phyloP scores from a whole-genome alignment of 1,140 invertebrate species.

The Tachypleus tridentatus region DNA sequence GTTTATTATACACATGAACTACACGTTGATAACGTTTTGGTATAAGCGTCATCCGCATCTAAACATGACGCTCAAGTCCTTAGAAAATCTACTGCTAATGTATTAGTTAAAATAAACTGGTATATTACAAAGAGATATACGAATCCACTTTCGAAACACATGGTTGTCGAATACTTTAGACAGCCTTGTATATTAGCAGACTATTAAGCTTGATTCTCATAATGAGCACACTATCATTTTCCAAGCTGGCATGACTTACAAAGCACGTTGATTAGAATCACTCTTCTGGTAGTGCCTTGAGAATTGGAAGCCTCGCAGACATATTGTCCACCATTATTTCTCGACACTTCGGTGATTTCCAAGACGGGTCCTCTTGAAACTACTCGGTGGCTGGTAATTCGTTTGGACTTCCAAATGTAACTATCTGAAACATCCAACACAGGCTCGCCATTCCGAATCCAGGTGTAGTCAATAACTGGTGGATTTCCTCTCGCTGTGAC shows the following conservation, averaged over 20 bases:
- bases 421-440: too few species aligned
- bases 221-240: not conserved
- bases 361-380: slow-evolving; percentile 17
- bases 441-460: slow-evolving; percentile 44
- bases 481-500: slow-evolving; percentile 77
- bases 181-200: not conserved
- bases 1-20: too few species aligned
- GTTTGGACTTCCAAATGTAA: too few species aligned
- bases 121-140: too few species aligned
- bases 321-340: slow-evolving; percentile 21
- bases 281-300: slow-evolving; percentile 16
- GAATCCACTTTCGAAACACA: too few species aligned
- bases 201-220: not conserved
- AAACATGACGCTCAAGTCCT: too few species aligned
- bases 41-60: too few species aligned
- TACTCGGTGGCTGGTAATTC: slow-evolving; percentile 2
- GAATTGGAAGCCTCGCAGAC: slow-evolving; percentile 21
- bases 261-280: slow-evolving; percentile 20
- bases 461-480: slow-evolving; percentile 59
- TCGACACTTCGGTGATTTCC: slow-evolving; percentile 13
- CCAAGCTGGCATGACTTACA: slow-evolving; percentile 19
- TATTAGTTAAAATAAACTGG: too few species aligned
- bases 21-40: too few species aligned
- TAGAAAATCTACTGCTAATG: too few species aligned
- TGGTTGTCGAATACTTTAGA: too few species aligned